Percentiles rank a stretch among this genome's conserved stretches.
Conservation (phyloP, 2,797 vertebrate species). For the Tympanoctomys barrerae region DNA sequence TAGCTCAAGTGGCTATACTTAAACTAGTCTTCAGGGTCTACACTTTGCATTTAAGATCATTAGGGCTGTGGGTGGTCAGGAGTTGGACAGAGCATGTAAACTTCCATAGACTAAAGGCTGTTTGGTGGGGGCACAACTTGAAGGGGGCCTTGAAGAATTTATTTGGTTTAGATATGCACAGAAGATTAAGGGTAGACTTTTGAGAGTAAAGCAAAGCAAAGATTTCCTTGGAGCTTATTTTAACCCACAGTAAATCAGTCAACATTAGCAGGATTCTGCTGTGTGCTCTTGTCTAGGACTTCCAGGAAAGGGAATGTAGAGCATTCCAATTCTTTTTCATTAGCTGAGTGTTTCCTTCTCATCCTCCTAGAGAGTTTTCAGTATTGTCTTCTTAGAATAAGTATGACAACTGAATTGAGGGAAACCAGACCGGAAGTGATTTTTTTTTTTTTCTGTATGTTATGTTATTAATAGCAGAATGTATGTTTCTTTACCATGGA, state of each 20-base stretch:
- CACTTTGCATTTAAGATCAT: not conserved
- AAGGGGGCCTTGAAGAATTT: constrained; percentile 16
- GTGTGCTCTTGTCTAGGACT: not conserved
- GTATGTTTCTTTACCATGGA: constrained; percentile 32
- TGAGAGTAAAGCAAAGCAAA: not conserved
- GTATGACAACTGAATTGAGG: not conserved
- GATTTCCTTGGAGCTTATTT: constrained; percentile 26
- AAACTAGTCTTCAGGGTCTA: not conserved
- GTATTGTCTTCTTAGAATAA: not conserved
- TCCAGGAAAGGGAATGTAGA: not conserved
- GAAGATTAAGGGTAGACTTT: constrained; percentile 22
- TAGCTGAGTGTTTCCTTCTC: not conserved
- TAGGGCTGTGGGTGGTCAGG: not conserved
- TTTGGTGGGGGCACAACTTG: not conserved
- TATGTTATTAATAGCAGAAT: not conserved
- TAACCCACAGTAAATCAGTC: constrained; percentile 45
- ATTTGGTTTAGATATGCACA: constrained; percentile 42
- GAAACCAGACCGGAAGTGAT: not conserved
- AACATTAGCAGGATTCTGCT: not conserved
- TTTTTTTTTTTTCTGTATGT: not conserved
- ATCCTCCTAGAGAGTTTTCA: not conserved
- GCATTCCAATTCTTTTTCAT: not conserved
- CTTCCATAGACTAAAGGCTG: not conserved
- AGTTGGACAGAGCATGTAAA: not conserved
- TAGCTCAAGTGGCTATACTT: not conserved